Conservation (phyloP, 2,113 vertebrate genomes). For the Rhynchopsitta pachyrhyncha region DNA sequence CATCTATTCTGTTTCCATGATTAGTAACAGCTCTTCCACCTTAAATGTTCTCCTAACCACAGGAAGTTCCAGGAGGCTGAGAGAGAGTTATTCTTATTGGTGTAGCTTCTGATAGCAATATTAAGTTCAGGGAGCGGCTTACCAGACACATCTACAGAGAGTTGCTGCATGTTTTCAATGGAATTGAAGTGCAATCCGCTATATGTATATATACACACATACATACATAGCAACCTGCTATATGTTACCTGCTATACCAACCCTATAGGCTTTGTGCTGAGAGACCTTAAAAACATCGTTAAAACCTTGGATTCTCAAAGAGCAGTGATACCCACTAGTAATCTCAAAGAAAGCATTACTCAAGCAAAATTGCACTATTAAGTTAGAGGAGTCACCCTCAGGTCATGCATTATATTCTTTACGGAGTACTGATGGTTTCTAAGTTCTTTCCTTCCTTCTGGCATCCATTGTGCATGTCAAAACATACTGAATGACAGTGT, state of each 20-base stretch:
- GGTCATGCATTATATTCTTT: neutral
- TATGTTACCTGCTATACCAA: neutral
- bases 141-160: neutral
- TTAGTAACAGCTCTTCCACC: neutral
- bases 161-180: neutral
- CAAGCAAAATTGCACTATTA: neutral
- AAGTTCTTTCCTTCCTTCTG: neutral
- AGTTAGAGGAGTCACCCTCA: neutral
- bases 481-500: neutral
- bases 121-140: neutral
- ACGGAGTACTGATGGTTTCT: neutral
- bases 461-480: neutral
- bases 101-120: neutral
- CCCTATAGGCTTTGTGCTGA: neutral
- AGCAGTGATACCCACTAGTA: neutral
- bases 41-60: neutral
- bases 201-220: neutral
- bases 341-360: neutral
- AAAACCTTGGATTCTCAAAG: neutral
- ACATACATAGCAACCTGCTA: neutral
- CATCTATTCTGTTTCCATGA: neutral
- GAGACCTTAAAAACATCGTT: neutral
- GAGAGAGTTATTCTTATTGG: neutral
- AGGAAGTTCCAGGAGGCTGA: neutral
- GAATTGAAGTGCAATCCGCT: neutral